A percentile compares a stretch with the other conserved stretches of the same genome.
Evolutionary conservation across 2,113 vertebrate species (phyloP).

Genomic region (Saimiri boliviensis): DNA sequence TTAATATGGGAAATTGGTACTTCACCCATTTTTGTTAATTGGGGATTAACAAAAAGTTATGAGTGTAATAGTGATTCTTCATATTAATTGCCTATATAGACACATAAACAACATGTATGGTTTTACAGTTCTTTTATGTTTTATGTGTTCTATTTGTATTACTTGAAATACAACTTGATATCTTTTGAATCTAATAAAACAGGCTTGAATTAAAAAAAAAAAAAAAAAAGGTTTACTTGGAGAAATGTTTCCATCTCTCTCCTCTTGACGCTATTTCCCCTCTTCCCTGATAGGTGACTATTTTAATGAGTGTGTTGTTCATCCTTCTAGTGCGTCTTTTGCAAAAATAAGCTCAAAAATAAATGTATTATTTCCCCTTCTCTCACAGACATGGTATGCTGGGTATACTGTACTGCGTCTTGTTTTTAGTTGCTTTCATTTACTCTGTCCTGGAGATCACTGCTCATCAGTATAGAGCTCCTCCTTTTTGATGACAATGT

Average conservation of each 20-base stretch:
- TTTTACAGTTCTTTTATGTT: not conserved
- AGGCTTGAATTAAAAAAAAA: not conserved
- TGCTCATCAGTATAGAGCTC: too few relatives aligned
- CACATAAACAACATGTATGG: not conserved
- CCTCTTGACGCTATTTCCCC: not conserved
- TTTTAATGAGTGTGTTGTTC: not conserved
- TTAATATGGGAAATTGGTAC: conserved; percentile 7
- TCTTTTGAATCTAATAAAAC: not conserved
- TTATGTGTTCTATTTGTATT: not conserved
- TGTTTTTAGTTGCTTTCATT: not conserved
- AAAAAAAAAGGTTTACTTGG: not conserved
- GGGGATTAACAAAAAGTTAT: not conserved
- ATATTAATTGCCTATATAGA: not conserved
- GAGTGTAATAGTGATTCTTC: not conserved
- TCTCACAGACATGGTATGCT: not conserved
- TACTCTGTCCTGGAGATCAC: not conserved
- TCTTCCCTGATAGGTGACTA: not conserved
- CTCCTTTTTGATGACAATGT: not conserved
- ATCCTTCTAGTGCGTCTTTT: not conserved
- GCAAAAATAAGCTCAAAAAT: not conserved
- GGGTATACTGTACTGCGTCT: not conserved
- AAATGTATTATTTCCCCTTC: not conserved
- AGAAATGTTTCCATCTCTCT: not conserved
- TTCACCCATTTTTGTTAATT: not conserved
- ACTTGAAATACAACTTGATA: not conserved